Evolutionary conservation across 2,113 vertebrate genomes (phyloP).

Genomic region (Heliornis fulica): DNA sequence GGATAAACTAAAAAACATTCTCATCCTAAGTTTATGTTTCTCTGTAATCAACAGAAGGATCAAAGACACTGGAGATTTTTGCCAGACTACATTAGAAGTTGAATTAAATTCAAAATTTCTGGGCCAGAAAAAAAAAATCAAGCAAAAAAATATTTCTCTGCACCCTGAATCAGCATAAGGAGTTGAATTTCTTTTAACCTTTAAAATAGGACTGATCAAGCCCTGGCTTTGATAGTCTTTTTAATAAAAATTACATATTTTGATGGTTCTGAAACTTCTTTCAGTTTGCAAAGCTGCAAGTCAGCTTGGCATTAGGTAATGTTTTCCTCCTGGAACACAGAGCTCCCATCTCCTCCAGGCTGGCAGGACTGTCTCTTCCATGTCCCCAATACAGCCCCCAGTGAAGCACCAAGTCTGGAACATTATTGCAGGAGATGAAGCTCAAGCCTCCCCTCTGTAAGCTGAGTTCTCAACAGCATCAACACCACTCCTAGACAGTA

Average conservation of each 20-base stretch:
- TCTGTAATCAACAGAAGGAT: not conserved
- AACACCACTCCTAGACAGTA: not conserved
- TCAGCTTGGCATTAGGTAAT: not conserved
- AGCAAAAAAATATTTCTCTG: not conserved
- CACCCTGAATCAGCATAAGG: not conserved
- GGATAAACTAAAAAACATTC: not conserved
- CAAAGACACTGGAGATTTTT: not conserved
- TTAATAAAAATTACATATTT: not conserved
- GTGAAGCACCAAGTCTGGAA: not conserved
- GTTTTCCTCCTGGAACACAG: not conserved
- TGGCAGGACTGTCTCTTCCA: not conserved
- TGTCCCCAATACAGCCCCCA: accelerated
- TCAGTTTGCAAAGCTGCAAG: not conserved
- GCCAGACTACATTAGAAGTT: not conserved
- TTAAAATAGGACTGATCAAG: not conserved
- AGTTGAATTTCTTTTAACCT: not conserved
- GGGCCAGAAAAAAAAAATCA: not conserved
- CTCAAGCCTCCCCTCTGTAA: not conserved
- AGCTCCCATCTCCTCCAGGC: not conserved
- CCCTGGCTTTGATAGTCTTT: not conserved
- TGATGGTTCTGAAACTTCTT: not conserved
- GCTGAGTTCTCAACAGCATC: not conserved
- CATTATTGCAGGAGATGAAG: not conserved
- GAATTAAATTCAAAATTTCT: not conserved
- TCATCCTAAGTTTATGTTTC: not conserved